A percentile compares a stretch with the other conserved stretches of the same genome.
phyloP scores from a whole-genome alignment of 2,888 invertebrate species.

The Beris chalybata region DNA sequence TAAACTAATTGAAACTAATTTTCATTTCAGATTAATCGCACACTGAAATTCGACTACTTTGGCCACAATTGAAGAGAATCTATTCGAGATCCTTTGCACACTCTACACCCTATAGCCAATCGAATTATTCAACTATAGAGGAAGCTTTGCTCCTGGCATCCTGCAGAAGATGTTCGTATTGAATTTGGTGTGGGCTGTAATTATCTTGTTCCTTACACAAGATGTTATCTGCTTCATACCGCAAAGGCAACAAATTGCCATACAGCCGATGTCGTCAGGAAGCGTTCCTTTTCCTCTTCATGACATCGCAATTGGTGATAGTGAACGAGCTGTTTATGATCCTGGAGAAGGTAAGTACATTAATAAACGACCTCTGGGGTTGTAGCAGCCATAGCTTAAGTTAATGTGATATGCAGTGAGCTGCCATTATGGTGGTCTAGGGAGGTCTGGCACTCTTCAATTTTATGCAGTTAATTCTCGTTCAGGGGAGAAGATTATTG shows the following conservation, averaged over 20 bases:
- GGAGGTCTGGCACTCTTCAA: no score
- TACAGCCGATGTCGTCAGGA: constrained; percentile 3
- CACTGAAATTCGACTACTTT: no score
- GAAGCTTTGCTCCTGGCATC: background rate
- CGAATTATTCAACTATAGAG: no score
- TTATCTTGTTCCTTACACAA: constrained; percentile 39
- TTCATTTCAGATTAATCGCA: background rate
- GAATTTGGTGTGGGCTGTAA: constrained; percentile 41
- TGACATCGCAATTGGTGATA: constrained; percentile 39
- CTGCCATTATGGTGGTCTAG: no score
- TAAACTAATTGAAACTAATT: background rate
- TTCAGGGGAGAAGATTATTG: no score
- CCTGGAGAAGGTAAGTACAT: constrained; percentile 54
- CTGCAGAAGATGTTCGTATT: constrained; percentile 39
- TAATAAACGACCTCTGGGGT: no score
- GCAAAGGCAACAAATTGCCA: constrained; percentile 23
- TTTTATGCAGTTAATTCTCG: no score
- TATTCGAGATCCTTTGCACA: no score
- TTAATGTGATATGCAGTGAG: no score
- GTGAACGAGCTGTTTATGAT: constrained; percentile 52
- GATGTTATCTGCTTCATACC: constrained; percentile 30
- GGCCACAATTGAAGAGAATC: no score
- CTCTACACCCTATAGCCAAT: no score
- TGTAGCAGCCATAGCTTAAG: no score
- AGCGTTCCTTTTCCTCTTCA: constrained; percentile 28